Conservation (phyloP, 2,888 invertebrate species). For the Piscicola geometra region DNA sequence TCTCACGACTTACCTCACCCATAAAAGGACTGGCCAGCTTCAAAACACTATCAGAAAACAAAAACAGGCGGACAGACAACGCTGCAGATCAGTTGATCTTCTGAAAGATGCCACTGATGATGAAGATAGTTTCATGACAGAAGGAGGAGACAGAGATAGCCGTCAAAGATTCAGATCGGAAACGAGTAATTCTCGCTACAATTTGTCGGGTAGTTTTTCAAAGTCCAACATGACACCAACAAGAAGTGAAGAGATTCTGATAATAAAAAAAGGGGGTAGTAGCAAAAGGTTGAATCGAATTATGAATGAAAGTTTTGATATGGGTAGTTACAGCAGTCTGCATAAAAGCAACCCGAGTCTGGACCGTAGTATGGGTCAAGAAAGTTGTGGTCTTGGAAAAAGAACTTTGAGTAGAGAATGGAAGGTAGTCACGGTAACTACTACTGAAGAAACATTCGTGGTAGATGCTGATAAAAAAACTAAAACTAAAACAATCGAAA, state of each 20-base stretch:
- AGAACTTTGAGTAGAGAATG: constrained; percentile 17
- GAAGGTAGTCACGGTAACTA: constrained; percentile 12
- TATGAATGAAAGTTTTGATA: background rate
- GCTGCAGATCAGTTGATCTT: background rate
- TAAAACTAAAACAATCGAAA: constrained; percentile 16
- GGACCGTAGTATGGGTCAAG: constrained; percentile 19
- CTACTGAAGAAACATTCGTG: constrained; percentile 34
- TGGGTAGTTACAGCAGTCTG: constrained; percentile 8
- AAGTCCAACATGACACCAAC: constrained; percentile 15
- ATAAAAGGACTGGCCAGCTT: background rate
- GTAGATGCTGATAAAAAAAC: background rate
- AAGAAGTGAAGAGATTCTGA: constrained; percentile 22
- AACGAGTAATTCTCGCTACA: background rate
- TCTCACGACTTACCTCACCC: background rate
- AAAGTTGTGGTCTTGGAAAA: constrained; percentile 5
- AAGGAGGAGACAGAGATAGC: background rate
- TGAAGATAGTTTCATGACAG: background rate
- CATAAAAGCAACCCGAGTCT: constrained; percentile 28
- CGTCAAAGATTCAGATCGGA: background rate
- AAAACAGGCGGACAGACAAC: background rate
- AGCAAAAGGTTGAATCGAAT: constrained; percentile 3
- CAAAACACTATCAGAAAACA: background rate
- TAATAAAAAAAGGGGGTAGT: constrained; percentile 5
- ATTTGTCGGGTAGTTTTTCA: background rate
- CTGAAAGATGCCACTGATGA: constrained; percentile 4